phyloP scores from a whole-genome alignment of 2,113 vertebrate species.

The Ellobius talpinus region DNA sequence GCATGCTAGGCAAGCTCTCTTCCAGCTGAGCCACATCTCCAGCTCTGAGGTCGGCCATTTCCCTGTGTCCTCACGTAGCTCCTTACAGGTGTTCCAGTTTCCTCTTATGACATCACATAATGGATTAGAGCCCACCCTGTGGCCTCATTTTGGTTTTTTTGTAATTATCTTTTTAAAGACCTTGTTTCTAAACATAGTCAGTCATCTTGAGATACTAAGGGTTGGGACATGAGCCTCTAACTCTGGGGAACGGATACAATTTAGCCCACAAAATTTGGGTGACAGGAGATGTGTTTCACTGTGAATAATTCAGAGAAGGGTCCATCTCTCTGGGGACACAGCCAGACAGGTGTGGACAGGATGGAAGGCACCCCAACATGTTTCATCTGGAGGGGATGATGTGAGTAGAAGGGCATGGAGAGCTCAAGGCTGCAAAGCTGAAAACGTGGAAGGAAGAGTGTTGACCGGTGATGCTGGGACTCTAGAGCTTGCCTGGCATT shows the following conservation, averaged over 20 bases:
- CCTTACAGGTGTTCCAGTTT: not conserved
- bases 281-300: not conserved
- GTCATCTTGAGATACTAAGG: not conserved
- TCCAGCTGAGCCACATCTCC: not conserved
- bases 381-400: not conserved
- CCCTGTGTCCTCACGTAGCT: not conserved
- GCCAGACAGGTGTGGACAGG: too few relatives aligned
- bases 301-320: not conserved
- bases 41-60: not conserved
- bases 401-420: too few relatives aligned
- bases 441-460: not conserved
- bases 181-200: not conserved
- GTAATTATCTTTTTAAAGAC: not conserved
- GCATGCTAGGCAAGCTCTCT: not conserved
- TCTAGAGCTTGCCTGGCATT: not conserved
- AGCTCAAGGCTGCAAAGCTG: not conserved
- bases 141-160: constrained; percentile 36
- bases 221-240: not conserved
- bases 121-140: not conserved
- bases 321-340: not conserved
- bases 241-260: not conserved
- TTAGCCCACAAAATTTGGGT: not conserved
- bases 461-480: not conserved
- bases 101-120: not conserved
- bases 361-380: not conserved